Percentiles rank a stretch among this genome's conserved stretches.
phyloP scores from a whole-genome alignment of 2,888 invertebrate genomes.

The Cephus runcator region DNA sequence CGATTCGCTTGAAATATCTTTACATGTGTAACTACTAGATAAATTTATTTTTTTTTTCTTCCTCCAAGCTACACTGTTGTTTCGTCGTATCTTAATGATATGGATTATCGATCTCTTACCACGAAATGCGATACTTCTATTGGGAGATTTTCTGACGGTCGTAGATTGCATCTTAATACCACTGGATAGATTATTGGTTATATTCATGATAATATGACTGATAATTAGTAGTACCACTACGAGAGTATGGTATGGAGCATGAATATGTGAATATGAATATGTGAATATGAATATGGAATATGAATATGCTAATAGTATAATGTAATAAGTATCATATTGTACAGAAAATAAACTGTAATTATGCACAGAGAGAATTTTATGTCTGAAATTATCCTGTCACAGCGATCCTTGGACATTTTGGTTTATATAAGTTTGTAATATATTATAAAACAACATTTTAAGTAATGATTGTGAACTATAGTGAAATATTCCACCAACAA shows the following conservation, averaged over 20 bases:
- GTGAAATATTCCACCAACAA: neutral
- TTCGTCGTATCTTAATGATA: neutral
- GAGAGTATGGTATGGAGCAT: neutral
- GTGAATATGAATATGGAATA: too few relatives aligned
- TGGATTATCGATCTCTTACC: neutral
- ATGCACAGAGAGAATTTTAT: too few relatives aligned
- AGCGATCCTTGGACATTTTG: too few relatives aligned
- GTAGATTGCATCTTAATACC: neutral
- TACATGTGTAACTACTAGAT: neutral
- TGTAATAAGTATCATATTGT: too few relatives aligned
- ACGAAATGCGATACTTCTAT: neutral
- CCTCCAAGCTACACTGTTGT: neutral
- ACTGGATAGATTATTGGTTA: neutral
- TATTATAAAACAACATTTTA: too few relatives aligned
- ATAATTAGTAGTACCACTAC: neutral
- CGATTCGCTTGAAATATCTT: neutral
- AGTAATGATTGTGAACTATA: neutral
- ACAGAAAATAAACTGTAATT: too few relatives aligned
- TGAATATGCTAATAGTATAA: too few relatives aligned
- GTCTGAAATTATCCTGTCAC: too few relatives aligned
- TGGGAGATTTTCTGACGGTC: neutral
- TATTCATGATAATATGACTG: neutral
- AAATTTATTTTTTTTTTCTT: neutral
- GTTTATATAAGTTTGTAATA: too few relatives aligned
- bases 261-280: too few relatives aligned